Percentiles rank a stretch among this genome's conserved stretches.
Conservation (phyloP, 1,140 invertebrate species). For the Lepidurus packardi region DNA sequence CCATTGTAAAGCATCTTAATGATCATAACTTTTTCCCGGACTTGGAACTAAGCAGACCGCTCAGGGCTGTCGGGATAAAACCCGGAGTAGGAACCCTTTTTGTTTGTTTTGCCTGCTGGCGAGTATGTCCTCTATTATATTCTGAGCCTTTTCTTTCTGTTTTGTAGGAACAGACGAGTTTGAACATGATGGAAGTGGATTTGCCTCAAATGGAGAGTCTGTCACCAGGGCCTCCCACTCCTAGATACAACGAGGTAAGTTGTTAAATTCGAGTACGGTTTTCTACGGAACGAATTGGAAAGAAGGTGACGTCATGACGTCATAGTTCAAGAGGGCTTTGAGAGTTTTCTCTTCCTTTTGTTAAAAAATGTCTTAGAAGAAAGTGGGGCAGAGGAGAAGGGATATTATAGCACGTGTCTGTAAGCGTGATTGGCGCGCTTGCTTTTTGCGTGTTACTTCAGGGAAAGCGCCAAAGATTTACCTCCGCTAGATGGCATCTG, state of each 20-base stretch:
- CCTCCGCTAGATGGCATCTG: background rate
- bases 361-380: background rate
- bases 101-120: background rate
- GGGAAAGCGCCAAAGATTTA: background rate
- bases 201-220: constrained; percentile 33
- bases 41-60: background rate
- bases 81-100: background rate
- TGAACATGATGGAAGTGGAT: constrained; percentile 33
- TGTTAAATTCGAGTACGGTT: background rate
- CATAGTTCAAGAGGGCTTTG: background rate
- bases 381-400: background rate
- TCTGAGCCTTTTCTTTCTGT: background rate
- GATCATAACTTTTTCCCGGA: background rate
- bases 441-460: background rate
- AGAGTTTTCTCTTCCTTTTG: background rate
- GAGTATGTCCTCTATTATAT: background rate
- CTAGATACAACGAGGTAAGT: background rate
- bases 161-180: background rate
- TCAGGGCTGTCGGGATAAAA: background rate
- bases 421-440: background rate
- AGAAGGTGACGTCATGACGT: background rate
- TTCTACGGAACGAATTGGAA: background rate
- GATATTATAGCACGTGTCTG: background rate
- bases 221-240: constrained; percentile 31
- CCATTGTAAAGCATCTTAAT: background rate